A percentile compares a stretch with the other conserved stretches of the same genome.
Conservation (phyloP, 2,113 vertebrate genomes). For the Daubentonia madagascariensis region DNA sequence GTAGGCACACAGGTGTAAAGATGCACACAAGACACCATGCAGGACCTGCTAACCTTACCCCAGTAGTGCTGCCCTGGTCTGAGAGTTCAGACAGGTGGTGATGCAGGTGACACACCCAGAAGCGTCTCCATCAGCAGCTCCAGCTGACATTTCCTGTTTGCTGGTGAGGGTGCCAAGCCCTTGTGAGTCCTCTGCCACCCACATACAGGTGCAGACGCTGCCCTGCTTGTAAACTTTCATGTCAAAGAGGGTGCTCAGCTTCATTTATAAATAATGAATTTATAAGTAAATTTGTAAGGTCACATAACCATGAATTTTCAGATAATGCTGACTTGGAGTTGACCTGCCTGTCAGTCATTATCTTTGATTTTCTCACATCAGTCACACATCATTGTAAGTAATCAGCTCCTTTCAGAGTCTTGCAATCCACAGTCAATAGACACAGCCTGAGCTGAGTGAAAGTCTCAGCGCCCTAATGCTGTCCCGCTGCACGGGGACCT, state of each 20-base stretch:
- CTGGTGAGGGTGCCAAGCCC: background rate
- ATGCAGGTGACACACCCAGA: slow-evolving; percentile 25
- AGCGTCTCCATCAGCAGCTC: background rate
- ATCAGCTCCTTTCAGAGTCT: background rate
- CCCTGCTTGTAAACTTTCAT: background rate
- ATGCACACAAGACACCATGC: background rate
- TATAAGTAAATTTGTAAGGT: background rate
- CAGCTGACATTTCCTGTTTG: background rate
- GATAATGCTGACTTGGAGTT: rapidly evolving
- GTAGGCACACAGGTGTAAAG: background rate
- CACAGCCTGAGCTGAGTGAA: too few relatives aligned
- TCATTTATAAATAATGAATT: background rate
- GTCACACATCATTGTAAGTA: too few relatives aligned
- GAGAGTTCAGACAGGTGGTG: background rate
- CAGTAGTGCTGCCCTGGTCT: background rate
- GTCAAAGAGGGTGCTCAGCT: background rate
- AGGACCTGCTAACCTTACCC: background rate
- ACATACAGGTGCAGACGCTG: background rate
- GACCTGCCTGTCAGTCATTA: background rate
- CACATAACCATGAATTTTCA: background rate
- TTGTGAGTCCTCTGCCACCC: background rate
- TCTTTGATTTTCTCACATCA: background rate
- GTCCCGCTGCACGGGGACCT: background rate
- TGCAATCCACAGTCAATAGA: background rate
- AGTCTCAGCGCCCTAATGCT: background rate